Percentiles rank a stretch among this genome's conserved stretches.
phyloP scores from a whole-genome alignment of 2,888 invertebrate genomes.

The Acanthoscelides obtectus region DNA sequence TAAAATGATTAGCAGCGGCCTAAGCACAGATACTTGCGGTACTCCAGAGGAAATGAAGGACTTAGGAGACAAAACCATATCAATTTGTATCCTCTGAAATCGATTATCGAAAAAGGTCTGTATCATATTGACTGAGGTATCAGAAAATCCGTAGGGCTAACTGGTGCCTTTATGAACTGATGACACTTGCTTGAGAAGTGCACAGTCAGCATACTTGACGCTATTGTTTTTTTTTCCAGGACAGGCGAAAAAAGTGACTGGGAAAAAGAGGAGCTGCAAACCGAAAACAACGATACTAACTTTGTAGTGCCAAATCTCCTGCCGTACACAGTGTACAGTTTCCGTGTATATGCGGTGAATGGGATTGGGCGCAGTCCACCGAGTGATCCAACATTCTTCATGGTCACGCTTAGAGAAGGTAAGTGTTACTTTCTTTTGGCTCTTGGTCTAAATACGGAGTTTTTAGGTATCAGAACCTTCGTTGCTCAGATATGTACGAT shows the following conservation, averaged over 20 bases:
- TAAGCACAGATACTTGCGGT: no score
- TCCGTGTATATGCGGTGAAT: constrained; percentile 68
- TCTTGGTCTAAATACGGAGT: neutral
- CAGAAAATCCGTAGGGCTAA: no score
- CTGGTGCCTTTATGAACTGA: no score
- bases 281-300: constrained; percentile 58
- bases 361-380: constrained; percentile 64
- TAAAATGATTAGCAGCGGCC: no score
- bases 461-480: neutral
- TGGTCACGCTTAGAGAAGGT: constrained; percentile 72
- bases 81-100: no score
- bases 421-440: constrained; percentile 34
- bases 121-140: no score
- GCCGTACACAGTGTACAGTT: constrained; percentile 73
- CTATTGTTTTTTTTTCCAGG: constrained; percentile 46
- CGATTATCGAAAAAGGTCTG: no score
- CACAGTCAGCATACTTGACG: no score
- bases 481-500: neutral
- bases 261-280: constrained; percentile 51
- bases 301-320: constrained; percentile 62
- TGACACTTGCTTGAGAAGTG: no score
- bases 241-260: constrained; percentile 66
- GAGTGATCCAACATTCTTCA: constrained; percentile 67
- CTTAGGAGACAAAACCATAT: no score
- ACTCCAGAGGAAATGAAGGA: no score